phyloP scores from a whole-genome alignment of 2,888 invertebrate genomes.

The Camptogramma bilineatum region DNA sequence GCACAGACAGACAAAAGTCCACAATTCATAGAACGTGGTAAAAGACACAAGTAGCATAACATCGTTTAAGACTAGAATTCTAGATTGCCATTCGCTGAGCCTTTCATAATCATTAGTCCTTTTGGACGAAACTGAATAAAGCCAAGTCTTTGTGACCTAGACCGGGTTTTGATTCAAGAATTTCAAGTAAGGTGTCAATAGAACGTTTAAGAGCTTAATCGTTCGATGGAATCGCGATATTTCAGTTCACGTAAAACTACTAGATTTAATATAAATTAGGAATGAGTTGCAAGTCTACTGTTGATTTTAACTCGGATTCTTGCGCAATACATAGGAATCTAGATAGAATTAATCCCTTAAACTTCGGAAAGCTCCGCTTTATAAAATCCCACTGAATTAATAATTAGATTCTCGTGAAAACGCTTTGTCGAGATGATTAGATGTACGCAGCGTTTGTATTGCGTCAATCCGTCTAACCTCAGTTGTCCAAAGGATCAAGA shows the following conservation, averaged over 20 bases:
- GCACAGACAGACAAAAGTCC: slow-evolving; percentile 17
- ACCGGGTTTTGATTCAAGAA: no score
- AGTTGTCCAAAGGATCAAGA: slow-evolving; percentile 1
- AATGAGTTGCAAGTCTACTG: background rate
- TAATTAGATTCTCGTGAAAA: slow-evolving; percentile 33
- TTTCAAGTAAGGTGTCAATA: no score
- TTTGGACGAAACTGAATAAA: no score
- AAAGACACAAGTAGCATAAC: slow-evolving; percentile 5
- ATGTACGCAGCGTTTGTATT: slow-evolving; percentile 29
- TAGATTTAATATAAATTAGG: background rate
- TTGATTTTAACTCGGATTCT: slow-evolving; percentile 23
- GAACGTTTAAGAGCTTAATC: no score
- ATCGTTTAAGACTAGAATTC: no score
- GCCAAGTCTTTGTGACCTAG: no score
- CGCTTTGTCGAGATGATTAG: slow-evolving; percentile 32
- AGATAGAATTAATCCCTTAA: slow-evolving; percentile 56
- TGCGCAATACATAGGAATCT: slow-evolving; percentile 56
- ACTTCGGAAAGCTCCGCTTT: slow-evolving; percentile 35
- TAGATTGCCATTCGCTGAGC: background rate
- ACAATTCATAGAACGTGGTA: slow-evolving; percentile 27
- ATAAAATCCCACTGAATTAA: slow-evolving; percentile 37
- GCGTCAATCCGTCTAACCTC: slow-evolving; percentile 32
- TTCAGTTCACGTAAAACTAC: no score
- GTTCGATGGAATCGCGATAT: no score
- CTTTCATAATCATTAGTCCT: background rate